Evolutionary conservation across 2,113 vertebrate genomes (phyloP).

Genomic region (Toxostoma redivivum): DNA sequence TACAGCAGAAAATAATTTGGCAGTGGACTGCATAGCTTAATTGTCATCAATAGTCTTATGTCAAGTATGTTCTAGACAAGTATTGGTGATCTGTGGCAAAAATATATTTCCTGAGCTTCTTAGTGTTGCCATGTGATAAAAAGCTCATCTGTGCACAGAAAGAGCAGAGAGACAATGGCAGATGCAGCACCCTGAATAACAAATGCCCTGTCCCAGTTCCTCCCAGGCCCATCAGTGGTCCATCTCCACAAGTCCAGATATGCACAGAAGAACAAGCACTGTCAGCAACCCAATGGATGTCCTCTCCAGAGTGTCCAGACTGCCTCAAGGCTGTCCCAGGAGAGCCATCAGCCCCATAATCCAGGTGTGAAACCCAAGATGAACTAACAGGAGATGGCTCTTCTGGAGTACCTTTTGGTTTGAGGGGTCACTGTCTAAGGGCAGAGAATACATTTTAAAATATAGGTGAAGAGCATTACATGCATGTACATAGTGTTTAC

Average conservation of each 20-base stretch:
- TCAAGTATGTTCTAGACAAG: not conserved
- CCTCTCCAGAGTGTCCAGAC: too few relatives aligned
- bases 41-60: not conserved
- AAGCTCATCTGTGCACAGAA: not conserved
- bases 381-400: not conserved
- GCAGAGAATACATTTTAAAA: not conserved
- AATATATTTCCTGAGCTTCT: not conserved
- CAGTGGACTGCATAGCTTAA: not conserved
- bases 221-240: not conserved
- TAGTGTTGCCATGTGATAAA: not conserved
- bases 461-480: not conserved
- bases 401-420: not conserved
- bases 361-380: not conserved
- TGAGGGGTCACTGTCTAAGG: accelerated
- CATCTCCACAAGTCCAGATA: not conserved
- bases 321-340: not conserved
- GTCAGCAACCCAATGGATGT: not conserved
- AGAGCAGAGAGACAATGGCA: not conserved
- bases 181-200: not conserved
- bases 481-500: accelerated
- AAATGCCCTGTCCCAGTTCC: accelerated
- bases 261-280: accelerated
- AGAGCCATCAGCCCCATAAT: not conserved
- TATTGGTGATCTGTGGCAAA: not conserved
- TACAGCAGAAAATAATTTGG: not conserved